These are phyloP conservation scores for Proisotoma minuta DNA, from an alignment of 2,888 invertebrate genomes.

Conservation along the genomic window DNA sequence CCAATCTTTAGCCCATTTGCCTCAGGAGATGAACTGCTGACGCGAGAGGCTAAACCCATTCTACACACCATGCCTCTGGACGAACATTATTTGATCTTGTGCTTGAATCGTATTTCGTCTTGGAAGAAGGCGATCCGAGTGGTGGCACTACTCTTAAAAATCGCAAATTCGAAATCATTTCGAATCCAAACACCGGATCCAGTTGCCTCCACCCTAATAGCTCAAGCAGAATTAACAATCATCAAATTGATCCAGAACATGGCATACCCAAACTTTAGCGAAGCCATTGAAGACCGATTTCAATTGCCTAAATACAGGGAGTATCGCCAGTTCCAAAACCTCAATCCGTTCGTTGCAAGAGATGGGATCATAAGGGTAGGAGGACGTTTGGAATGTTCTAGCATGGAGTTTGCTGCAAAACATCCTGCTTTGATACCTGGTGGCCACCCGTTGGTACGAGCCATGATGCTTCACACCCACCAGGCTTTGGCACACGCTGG, in stretches of 20 bases:
- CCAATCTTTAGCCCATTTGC: neutral
- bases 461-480: neutral
- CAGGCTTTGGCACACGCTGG: slow-evolving; percentile 13
- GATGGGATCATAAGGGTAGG: slow-evolving; percentile 13
- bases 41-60: neutral
- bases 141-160: neutral
- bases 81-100: neutral
- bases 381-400: slow-evolving; percentile 9
- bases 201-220: neutral
- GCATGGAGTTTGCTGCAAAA: neutral
- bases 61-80: neutral
- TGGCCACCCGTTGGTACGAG: neutral
- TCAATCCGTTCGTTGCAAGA: slow-evolving; percentile 48
- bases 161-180: neutral
- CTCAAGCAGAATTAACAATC: neutral
- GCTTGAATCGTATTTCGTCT: neutral
- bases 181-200: neutral
- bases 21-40: neutral
- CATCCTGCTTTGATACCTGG: neutral
- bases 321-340: slow-evolving; percentile 43
- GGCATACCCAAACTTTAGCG: neutral
- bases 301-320: neutral
- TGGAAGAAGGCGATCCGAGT: slow-evolving; percentile 1
- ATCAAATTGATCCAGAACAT: neutral
- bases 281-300: neutral